Percentiles rank a stretch among this genome's conserved stretches.
phyloP scores from a whole-genome alignment of 1,140 invertebrate genomes.

The Anthonomus grandis region DNA sequence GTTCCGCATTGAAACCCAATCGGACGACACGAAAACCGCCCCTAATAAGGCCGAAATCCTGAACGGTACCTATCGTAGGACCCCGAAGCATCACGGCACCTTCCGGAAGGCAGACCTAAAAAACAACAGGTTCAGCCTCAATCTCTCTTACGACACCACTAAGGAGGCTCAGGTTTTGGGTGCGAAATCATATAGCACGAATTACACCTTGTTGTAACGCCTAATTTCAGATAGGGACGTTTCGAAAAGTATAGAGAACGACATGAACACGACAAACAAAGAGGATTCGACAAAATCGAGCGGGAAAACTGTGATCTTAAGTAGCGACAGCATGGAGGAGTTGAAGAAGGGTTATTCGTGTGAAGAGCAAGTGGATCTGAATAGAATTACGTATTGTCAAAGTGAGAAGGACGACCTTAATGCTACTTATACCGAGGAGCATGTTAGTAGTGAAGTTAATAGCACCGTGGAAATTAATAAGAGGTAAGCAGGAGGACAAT shows the following conservation, averaged over 20 bases:
- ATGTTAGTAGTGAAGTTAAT: constrained; percentile 20
- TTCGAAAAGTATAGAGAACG: constrained; percentile 17
- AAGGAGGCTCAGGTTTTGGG: background rate
- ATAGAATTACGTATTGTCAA: constrained; percentile 24
- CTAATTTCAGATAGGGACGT: background rate
- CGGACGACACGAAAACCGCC: too few species aligned
- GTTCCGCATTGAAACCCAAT: too few species aligned
- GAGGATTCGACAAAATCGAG: constrained; percentile 11
- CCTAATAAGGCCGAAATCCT: constrained; percentile 8
- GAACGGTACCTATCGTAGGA: constrained; percentile 30
- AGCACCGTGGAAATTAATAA: constrained; percentile 21
- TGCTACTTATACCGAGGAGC: constrained; percentile 15
- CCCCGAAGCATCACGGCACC: constrained; percentile 23
- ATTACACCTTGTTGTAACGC: background rate
- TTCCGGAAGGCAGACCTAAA: constrained; percentile 30
- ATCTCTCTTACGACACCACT: constrained; percentile 22
- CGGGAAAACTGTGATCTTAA: constrained; percentile 11
- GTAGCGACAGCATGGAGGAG: constrained; percentile 21
- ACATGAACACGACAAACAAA: constrained; percentile 18
- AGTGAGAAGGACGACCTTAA: constrained; percentile 8
- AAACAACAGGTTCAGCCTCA: constrained; percentile 20
- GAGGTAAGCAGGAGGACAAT: constrained; percentile 10
- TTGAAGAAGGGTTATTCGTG: constrained; percentile 24
- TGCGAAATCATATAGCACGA: too few species aligned
- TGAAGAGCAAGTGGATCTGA: constrained; percentile 26